phyloP scores from a whole-genome alignment of 2,113 vertebrate genomes.

The Serilophus lunatus region DNA sequence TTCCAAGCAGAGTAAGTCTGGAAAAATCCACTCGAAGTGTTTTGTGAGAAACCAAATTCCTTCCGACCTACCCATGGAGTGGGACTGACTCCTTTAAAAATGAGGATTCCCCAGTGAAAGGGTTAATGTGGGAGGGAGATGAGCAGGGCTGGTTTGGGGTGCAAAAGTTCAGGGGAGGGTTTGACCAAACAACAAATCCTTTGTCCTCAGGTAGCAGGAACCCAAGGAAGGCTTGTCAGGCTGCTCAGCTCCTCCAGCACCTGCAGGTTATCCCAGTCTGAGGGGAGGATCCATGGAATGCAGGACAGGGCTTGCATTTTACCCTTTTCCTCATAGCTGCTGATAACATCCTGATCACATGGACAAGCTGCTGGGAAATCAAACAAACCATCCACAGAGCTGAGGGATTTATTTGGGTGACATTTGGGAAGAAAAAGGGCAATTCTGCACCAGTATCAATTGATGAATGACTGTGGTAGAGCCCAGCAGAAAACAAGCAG shows the following conservation, averaged over 20 bases:
- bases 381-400: background rate
- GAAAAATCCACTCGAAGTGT: background rate
- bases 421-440: background rate
- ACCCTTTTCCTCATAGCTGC: background rate
- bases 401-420: background rate
- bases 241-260: background rate
- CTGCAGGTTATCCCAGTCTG: background rate
- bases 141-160: background rate
- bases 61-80: background rate
- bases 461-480: background rate
- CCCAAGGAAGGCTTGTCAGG: background rate
- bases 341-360: background rate
- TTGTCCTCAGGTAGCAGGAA: background rate
- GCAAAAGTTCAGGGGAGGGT: background rate
- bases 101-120: background rate
- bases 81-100: background rate
- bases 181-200: background rate
- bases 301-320: fast-evolving
- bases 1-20: background rate
- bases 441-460: fast-evolving
- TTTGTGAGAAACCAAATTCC: background rate
- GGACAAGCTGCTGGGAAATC: fast-evolving
- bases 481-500: fast-evolving
- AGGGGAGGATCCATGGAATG: background rate
- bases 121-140: background rate